These are phyloP conservation scores for Diabrotica balteata DNA, from an alignment of 2,888 invertebrate genomes.

Conservation along the genomic window DNA sequence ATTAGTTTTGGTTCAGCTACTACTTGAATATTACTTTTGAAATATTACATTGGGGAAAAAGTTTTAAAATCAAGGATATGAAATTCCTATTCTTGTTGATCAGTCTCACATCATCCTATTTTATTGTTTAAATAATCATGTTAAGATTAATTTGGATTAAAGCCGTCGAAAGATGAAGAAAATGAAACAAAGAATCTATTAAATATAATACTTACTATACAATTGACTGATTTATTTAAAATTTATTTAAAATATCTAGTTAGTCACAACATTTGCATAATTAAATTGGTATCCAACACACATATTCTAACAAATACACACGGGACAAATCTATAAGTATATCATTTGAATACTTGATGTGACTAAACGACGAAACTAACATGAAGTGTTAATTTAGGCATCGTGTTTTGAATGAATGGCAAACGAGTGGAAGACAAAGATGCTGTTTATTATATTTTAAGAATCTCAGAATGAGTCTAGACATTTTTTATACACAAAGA, in stretches of 20 bases:
- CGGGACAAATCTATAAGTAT: not conserved
- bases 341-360: constrained; percentile 6
- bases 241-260: no score
- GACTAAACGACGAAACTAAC: not conserved
- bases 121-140: no score
- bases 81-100: no score
- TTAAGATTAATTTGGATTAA: no score
- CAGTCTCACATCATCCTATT: no score
- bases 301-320: not conserved
- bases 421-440: constrained; percentile 10
- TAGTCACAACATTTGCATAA: not conserved
- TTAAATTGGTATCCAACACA: not conserved
- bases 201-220: no score
- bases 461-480: constrained; percentile 28
- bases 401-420: constrained; percentile 1
- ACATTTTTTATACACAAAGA: constrained; percentile 18
- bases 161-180: no score
- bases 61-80: not conserved
- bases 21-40: no score
- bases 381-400: not conserved
- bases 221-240: no score
- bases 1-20: no score
- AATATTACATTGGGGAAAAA: not conserved
- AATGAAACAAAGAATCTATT: no score
- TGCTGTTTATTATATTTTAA: constrained; percentile 27